Evolutionary conservation across 92 coral and sea anemone genomes (phyloP).

Genomic region (Palythoa caribaeorum): DNA sequence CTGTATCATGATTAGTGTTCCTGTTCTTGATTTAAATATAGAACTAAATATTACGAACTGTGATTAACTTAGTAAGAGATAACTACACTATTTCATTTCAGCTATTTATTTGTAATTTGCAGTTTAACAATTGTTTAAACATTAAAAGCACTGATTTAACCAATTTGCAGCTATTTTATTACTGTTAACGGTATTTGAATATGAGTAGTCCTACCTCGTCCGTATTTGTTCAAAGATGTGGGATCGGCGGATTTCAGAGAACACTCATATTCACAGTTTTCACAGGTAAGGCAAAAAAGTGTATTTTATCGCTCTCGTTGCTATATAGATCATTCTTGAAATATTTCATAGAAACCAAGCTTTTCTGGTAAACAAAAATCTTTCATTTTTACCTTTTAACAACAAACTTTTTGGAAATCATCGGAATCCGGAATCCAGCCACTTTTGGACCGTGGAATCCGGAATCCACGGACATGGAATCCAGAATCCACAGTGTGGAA

Average conservation of each 20-base stretch:
- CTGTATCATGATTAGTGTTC: too few relatives aligned
- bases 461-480: too few relatives aligned
- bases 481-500: too few relatives aligned
- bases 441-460: too few relatives aligned
- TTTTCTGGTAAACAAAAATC: neutral
- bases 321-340: too few relatives aligned
- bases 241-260: constrained; percentile 35
- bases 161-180: neutral
- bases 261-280: constrained; percentile 21
- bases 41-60: too few relatives aligned
- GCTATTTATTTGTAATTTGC: constrained; percentile 15
- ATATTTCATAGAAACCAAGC: neutral
- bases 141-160: neutral
- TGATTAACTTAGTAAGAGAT: neutral
- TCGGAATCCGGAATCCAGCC: too few relatives aligned
- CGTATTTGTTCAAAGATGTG: neutral
- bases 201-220: neutral
- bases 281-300: constrained; percentile 41
- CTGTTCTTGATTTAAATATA: too few relatives aligned
- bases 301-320: constrained; percentile 14
- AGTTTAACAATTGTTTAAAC: neutral
- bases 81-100: constrained; percentile 19
- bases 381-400: neutral
- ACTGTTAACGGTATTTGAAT: neutral
- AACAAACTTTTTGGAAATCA: too few relatives aligned